Evolutionary conservation across 2,888 invertebrate genomes (phyloP).

Genomic region (Euplagia quadripunctaria): DNA sequence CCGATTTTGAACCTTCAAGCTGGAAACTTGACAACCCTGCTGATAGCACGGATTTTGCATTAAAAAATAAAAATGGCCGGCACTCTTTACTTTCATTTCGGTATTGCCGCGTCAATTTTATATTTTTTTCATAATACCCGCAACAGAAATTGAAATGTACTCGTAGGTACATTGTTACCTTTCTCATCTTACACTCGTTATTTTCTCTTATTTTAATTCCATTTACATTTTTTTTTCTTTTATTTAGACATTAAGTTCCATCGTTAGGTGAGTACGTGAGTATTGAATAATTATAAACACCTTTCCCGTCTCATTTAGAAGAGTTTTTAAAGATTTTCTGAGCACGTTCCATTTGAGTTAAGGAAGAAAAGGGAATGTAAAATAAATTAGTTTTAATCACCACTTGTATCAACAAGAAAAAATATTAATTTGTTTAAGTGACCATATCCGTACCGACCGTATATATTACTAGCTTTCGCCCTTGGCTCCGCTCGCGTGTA

Average conservation of each 20-base stretch:
- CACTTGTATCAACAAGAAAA: too few relatives aligned
- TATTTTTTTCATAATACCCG: conserved; percentile 14
- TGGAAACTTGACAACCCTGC: conserved; percentile 13
- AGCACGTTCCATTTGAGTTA: too few relatives aligned
- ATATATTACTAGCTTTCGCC: too few relatives aligned
- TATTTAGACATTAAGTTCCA: neutral
- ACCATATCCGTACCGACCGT: too few relatives aligned
- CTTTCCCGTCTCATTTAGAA: too few relatives aligned
- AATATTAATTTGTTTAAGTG: too few relatives aligned
- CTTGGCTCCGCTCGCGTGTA: too few relatives aligned
- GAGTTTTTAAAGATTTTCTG: too few relatives aligned
- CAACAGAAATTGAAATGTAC: conserved; percentile 4
- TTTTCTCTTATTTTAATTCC: neutral
- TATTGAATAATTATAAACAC: neutral
- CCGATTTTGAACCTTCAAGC: too few relatives aligned
- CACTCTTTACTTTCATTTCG: conserved; percentile 40
- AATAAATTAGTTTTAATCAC: too few relatives aligned
- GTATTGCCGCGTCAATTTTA: conserved; percentile 30
- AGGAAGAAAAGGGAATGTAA: too few relatives aligned
- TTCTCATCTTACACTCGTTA: neutral
- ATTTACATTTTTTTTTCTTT: neutral
- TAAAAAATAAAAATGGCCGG: conserved; percentile 42
- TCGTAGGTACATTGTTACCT: neutral
- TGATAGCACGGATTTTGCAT: conserved; percentile 18
- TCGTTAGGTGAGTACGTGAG: neutral